Evolutionary conservation across 2,113 vertebrate species (phyloP).

Genomic region (Xyliphius kryptos): DNA sequence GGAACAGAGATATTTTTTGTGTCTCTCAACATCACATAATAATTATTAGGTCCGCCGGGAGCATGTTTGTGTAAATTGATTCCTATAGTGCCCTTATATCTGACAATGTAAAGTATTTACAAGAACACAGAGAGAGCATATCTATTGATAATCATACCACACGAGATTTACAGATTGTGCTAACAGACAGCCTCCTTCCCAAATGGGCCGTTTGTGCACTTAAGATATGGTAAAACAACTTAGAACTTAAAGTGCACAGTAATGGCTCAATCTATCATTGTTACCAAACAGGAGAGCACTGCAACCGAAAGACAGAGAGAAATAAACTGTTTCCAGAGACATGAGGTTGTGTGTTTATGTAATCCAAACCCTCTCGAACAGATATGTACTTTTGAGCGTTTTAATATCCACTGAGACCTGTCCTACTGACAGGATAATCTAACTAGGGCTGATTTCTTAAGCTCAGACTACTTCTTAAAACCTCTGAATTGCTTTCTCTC

Average conservation of each 20-base stretch:
- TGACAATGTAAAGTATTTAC: too few relatives aligned
- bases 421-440: constrained; percentile 9
- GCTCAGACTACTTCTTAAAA: constrained; percentile 22
- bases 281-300: constrained; percentile 25
- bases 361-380: constrained; percentile 1
- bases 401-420: constrained; percentile 22
- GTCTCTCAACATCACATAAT: too few relatives aligned
- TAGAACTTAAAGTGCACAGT: constrained; percentile 54
- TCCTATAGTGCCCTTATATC: too few relatives aligned
- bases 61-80: too few relatives aligned
- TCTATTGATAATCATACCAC: too few relatives aligned
- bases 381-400: constrained; percentile 12
- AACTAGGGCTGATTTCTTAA: constrained; percentile 8
- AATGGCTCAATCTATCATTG: constrained; percentile 61
- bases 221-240: constrained; percentile 48
- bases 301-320: not conserved
- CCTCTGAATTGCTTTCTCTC: constrained; percentile 10
- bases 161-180: not conserved
- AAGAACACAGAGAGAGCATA: too few relatives aligned
- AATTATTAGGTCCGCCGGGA: too few relatives aligned
- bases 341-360: constrained; percentile 9
- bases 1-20: too few relatives aligned
- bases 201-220: constrained; percentile 38
- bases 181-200: constrained; percentile 26
- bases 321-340: constrained; percentile 12